A percentile compares a stretch with the other conserved stretches of the same genome.
Conservation (phyloP, 2,113 vertebrate species). For the Vulpes ferrilata region DNA sequence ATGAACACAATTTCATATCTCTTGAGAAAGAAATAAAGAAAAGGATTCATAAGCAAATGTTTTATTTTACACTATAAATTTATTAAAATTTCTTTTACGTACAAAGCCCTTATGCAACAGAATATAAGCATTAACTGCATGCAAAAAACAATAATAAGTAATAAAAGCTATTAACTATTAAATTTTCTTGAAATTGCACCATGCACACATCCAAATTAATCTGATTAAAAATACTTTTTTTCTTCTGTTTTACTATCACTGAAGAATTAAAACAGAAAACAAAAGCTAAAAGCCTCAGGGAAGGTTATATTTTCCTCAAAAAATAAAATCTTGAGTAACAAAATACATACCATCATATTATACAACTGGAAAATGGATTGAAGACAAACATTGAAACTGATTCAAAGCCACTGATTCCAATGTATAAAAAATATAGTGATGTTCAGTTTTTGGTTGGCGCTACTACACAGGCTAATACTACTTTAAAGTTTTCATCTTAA, state of each 20-base stretch:
- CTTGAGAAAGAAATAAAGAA: background rate
- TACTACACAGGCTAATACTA: background rate
- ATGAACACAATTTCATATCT: background rate
- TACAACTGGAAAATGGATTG: background rate
- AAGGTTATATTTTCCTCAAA: background rate
- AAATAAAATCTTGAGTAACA: background rate
- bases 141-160: background rate
- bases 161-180: background rate
- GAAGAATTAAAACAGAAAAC: background rate
- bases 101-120: background rate
- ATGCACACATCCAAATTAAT: background rate
- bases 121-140: background rate
- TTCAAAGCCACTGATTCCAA: background rate
- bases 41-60: constrained; percentile 14
- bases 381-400: background rate
- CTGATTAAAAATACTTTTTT: background rate
- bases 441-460: constrained; percentile 10
- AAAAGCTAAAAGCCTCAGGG: background rate
- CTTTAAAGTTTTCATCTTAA: constrained; percentile 64
- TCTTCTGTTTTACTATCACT: background rate
- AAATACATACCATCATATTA: background rate
- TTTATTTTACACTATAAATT: background rate
- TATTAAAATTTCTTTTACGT: background rate
- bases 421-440: background rate
- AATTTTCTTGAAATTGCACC: constrained; percentile 10